Evolutionary conservation across 1,140 invertebrate species (phyloP).

Genomic region (Galendromus occidentalis): DNA sequence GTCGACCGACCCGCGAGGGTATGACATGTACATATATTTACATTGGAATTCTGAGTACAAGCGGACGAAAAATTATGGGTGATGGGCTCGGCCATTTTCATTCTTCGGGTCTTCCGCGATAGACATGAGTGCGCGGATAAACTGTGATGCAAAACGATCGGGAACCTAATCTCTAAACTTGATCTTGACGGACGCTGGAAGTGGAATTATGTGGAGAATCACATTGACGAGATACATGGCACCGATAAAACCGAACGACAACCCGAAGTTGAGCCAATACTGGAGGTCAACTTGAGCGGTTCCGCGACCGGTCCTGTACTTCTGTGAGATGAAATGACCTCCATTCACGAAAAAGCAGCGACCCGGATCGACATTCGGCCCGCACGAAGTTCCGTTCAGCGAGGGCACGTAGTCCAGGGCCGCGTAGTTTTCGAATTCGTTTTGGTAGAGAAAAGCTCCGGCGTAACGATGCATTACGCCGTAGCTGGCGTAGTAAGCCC

Average conservation of each 20-base stretch:
- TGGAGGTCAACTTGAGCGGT: constrained; percentile 34
- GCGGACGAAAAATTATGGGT: no score
- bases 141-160: no score
- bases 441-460: constrained; percentile 35
- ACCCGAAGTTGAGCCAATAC: constrained; percentile 49
- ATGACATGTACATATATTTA: no score
- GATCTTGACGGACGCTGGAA: constrained; percentile 61
- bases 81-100: no score
- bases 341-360: constrained; percentile 47
- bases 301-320: constrained; percentile 40
- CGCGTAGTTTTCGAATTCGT: constrained; percentile 34
- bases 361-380: constrained; percentile 29
- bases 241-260: constrained; percentile 60
- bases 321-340: constrained; percentile 45
- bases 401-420: constrained; percentile 20
- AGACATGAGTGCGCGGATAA: no score
- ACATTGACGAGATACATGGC: constrained; percentile 60
- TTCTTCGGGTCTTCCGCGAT: no score
- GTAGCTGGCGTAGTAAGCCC: constrained; percentile 56
- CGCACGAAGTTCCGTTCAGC: constrained; percentile 19
- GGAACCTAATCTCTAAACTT: constrained; percentile 57
- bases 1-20: no score
- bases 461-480: constrained; percentile 52
- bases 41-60: no score
- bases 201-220: constrained; percentile 57